A percentile compares a stretch with the other conserved stretches of the same genome.
phyloP scores from a whole-genome alignment of 2,113 vertebrate species.

The Suricata suricatta region DNA sequence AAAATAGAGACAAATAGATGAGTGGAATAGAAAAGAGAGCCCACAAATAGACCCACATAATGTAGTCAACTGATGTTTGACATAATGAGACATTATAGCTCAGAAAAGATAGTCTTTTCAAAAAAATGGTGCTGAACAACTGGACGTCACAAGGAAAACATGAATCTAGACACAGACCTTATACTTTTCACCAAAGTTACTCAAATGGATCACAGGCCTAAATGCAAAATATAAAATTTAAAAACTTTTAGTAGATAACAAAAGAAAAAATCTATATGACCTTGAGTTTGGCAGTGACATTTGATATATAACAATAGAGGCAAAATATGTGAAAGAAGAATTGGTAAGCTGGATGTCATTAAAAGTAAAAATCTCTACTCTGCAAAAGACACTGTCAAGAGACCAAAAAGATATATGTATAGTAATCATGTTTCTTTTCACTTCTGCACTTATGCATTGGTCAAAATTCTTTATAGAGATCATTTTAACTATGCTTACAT shows the following conservation, averaged over 20 bases:
- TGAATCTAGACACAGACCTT: neutral
- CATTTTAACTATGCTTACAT: neutral
- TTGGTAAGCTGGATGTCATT: neutral
- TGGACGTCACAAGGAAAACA: neutral
- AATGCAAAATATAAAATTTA: neutral
- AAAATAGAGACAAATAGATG: neutral
- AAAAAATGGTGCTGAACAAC: neutral
- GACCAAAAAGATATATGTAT: neutral
- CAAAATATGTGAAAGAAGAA: neutral
- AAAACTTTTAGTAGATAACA: neutral
- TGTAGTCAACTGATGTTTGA: neutral
- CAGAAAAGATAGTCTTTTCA: neutral
- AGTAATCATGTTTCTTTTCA: constrained; percentile 23
- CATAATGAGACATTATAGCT: neutral
- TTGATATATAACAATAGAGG: neutral
- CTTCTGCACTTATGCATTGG: neutral
- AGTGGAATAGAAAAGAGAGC: neutral
- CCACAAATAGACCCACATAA: neutral
- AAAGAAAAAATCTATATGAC: neutral
- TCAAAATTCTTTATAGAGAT: neutral
- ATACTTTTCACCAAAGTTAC: neutral
- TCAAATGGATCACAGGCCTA: neutral
- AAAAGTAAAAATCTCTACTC: neutral
- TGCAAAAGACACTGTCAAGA: neutral
- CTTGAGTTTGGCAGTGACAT: neutral